Percentiles rank a stretch among this genome's conserved stretches.
phyloP scores from a whole-genome alignment of 2,888 invertebrate species.

The Eupithecia vulgata region DNA sequence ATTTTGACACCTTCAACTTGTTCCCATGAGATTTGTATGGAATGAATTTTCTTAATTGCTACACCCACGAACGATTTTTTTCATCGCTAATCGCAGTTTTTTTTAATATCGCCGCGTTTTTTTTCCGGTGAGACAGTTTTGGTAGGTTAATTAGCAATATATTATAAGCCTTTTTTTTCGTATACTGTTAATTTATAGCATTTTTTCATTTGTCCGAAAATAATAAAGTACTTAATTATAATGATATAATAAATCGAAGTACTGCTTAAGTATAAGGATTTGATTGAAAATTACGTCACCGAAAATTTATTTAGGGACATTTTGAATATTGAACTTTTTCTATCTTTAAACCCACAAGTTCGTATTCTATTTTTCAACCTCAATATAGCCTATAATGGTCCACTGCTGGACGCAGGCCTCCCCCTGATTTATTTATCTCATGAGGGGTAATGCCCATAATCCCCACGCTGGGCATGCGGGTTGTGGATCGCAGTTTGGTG shows the following conservation, averaged over 20 bases:
- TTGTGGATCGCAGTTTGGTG: too few relatives aligned
- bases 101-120: neutral
- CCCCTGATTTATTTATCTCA: too few relatives aligned
- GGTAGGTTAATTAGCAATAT: constrained; percentile 9
- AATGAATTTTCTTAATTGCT: constrained; percentile 51
- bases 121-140: constrained; percentile 10
- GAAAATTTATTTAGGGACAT: neutral
- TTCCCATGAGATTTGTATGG: constrained; percentile 68
- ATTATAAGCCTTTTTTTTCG: neutral
- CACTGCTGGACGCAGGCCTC: too few relatives aligned
- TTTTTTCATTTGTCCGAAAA: neutral
- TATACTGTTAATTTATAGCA: neutral
- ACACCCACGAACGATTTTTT: constrained; percentile 32
- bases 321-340: neutral
- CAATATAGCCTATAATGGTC: too few relatives aligned
- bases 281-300: neutral
- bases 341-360: neutral
- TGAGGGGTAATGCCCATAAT: too few relatives aligned
- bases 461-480: too few relatives aligned
- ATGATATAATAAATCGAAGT: neutral
- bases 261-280: neutral
- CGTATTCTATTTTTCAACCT: neutral
- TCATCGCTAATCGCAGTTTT: neutral
- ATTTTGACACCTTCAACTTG: constrained; percentile 66
- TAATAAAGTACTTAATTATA: too few relatives aligned